These are phyloP conservation scores for Drosophila bocki DNA, from an alignment of 1,140 invertebrate genomes.

Conservation along the genomic window DNA sequence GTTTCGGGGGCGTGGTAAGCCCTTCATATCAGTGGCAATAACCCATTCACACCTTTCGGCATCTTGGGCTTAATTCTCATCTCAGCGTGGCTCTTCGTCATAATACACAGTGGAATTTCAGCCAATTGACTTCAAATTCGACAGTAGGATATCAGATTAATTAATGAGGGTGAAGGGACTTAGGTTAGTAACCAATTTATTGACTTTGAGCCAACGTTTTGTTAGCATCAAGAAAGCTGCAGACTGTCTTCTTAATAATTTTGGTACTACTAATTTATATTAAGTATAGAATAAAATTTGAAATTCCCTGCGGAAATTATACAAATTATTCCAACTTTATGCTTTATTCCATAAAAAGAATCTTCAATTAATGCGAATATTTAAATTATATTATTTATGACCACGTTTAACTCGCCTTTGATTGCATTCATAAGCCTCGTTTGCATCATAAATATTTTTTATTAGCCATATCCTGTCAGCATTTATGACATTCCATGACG, in stretches of 20 bases:
- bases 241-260: not conserved
- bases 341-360: not conserved
- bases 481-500: slow-evolving; percentile 47
- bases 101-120: not conserved
- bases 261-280: not conserved
- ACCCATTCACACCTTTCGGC: slow-evolving; percentile 45
- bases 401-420: not conserved
- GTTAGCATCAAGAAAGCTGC: not conserved
- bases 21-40: slow-evolving; percentile 21
- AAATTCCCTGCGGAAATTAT: not conserved
- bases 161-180: not conserved
- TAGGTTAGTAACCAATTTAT: not conserved
- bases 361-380: not conserved
- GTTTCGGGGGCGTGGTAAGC: slow-evolving; percentile 33
- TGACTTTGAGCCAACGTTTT: not conserved
- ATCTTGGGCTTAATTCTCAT: slow-evolving; percentile 24
- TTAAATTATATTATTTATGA: not conserved
- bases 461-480: slow-evolving; percentile 32
- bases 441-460: slow-evolving; percentile 9
- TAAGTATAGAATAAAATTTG: not conserved
- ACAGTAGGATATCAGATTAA: slow-evolving; percentile 10
- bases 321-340: not conserved
- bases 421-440: not conserved
- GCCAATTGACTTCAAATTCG: slow-evolving; percentile 10
- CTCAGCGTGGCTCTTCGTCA: slow-evolving; percentile 1